Base-by-base conservation (phyloP, 2,797 vertebrate species). In the Atherinosoma microstoma region DNA sequence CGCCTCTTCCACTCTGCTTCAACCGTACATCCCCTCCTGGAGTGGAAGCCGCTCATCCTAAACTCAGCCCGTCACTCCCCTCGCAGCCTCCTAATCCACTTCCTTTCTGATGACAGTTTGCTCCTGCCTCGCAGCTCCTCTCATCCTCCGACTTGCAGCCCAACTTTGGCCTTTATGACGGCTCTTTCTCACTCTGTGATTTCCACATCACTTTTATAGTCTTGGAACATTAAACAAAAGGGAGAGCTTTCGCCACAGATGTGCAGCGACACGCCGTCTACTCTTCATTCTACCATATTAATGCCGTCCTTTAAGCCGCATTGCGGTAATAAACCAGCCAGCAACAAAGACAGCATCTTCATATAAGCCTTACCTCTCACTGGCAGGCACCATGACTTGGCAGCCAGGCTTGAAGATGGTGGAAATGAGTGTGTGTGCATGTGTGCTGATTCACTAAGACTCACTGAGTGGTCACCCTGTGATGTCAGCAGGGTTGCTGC, bases 331-430 rank as follows among this genome's bases (percentile, higher is more conserved):
- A 34, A 86, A 78, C 60, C 36, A 71, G 58, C 69, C 75, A 38
- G 73, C 42, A 80, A 51, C 79, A 80, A 81, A 80, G 79, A 77
- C 58, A 34, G 69, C 35, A 35, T 76, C 76, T 82, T 82, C 49
- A 57, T 67, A 66, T 58, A 61, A 76, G 67, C 75, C 72, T 20
- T 74, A 70, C 67, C 62, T 80, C 70, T 88, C 56, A 29, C 75
- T 82, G 84, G 83, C 78, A 76, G 85, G 70, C 70, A 3, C 61
- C 75, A 53, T 80, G 82, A 78, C 84, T 87, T 88, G 84, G 87
- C 86, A 81, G 75, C 54, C 78, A n/a, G 58, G 76, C 86, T 83
- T 73, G 75, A 86, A 82, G 73, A 74, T 70, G 70, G 71, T 36
- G 60, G 42, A 70, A 78, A 80, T 66, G 84, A 79, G 82, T 69